Base-by-base conservation (phyloP, 2,888 invertebrate genomes). In the Eupsilia transversa region DNA sequence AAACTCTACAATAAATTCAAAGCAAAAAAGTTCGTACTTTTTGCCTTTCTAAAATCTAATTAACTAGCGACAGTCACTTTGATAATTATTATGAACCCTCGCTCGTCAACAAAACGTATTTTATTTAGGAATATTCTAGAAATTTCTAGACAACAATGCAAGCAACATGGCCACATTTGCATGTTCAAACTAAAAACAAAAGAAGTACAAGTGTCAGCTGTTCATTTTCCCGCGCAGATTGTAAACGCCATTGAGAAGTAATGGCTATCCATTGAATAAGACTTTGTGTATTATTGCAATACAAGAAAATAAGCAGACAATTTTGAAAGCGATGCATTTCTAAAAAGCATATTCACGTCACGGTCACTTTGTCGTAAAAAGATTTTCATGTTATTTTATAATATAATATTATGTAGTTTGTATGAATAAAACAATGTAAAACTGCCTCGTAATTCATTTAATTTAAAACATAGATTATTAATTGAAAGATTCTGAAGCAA, bases 191-290 rank as follows among this genome's bases (percentile, higher is more conserved):
- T 66, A 73, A 73, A 75, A 78, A 57, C 49, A 57, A 78, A 81
- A 74, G 72, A 79, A 69, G 35, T 46, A 69, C 49, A 64, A 80
- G 80, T 72, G 79, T 72, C 88, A 85, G 87, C 85, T 87, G 85
- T 74, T 88, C 77, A 86, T 84, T 83, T 79, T 81, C 82, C 66
- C 78, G 77, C 77, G 56, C 46, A 78, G 83, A 83, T 85, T 83
- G 83, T 77, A 73, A 79, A 74, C 64, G 60, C 72, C 64, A 74
- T 80, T 66, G 54, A 73, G 60, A 72, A 79, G 75, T 77, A 82
- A 79, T 74, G 73, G 83, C 74, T 52, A 71, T 71, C 83, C 70
- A 78, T 79, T 72, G 69, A 67, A 70, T 70, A 69, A 65, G 49
- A 75, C 72, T 79, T 75, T 69, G 56, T 76, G 68, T 65, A 75